Evolutionary conservation across 2,888 invertebrate genomes (phyloP), one percentile per base, ranked within the genome.

Genomic region (Caradrina clavipalpis): DNA sequence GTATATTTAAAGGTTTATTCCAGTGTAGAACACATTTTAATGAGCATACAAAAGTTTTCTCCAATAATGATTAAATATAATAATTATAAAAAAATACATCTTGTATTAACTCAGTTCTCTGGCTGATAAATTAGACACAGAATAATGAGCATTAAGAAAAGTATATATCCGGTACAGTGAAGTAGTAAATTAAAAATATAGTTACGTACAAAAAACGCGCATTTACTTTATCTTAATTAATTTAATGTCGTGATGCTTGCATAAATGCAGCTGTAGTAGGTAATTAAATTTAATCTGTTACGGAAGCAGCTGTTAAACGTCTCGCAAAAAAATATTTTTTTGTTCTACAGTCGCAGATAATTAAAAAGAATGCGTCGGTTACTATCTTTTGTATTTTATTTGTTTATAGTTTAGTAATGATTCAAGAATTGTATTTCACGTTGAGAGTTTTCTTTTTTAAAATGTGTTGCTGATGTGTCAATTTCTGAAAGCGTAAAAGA

Each of bases 201-300:
- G 69, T 58, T 54, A 45, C 56, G 19, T 60, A 70, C 7, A 26
- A 60, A 39, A 69, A 59, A 45, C 31, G 45, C 26, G 17, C 76
- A 56, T 69, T 76, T 73, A 77, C 50, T 62, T 59, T 64, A 72
- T 64, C 45, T 22, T 72, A 61, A 78, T 71, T 71, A 72, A 35
- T 68, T 21, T 73, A 47, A 55, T 67, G 73, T 66, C 42, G 42
- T 66, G 53, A 78, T 49, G 49, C 35, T 78, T 57, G 47, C 59
- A 59, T 57, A 59, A 59, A 62, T 78, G 74, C 76, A 79, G 49
- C 79, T 73, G 62, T 17, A 47, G 49, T 50, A 45, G 45, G 45
- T 45, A 53, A 69, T 64, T 61, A 74, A 58, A 22, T 62, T 74
- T 73, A 58, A 74, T 78, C 47, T 64, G 58, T 61, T 60, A 49